phyloP scores from a whole-genome alignment of 2,888 invertebrate genomes.

The Eumacrocentrus americanus region DNA sequence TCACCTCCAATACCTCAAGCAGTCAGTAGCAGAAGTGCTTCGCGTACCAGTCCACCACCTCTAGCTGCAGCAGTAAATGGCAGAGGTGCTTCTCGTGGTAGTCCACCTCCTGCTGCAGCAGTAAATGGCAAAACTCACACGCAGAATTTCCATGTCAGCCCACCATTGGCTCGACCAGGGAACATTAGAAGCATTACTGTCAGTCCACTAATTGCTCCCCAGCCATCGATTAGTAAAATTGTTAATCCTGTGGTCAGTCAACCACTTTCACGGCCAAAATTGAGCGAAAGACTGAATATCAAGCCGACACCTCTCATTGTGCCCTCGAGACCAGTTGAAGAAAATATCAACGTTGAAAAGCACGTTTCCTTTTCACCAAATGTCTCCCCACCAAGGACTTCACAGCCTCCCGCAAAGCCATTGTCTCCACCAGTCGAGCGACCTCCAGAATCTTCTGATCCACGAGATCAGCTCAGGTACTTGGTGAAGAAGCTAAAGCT shows the following conservation, averaged over 20 bases:
- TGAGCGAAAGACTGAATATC: slow-evolving; percentile 24
- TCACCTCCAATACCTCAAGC: background rate
- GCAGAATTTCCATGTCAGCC: background rate
- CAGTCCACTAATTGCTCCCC: no score
- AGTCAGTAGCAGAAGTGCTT: no score
- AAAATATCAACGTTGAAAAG: background rate
- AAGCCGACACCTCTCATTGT: background rate
- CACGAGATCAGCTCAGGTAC: slow-evolving; percentile 27
- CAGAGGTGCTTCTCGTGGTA: background rate
- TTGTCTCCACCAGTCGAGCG: background rate
- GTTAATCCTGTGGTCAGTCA: background rate
- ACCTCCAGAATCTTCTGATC: background rate
- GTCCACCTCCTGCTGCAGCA: no score
- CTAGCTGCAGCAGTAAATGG: no score
- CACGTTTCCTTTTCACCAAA: slow-evolving; percentile 9
- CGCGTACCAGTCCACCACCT: no score
- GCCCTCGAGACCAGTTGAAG: background rate
- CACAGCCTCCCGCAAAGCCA: background rate
- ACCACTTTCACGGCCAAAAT: background rate
- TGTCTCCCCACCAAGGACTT: background rate
- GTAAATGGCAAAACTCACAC: no score
- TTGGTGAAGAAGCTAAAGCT: slow-evolving; percentile 30
- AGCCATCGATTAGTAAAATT: no score
- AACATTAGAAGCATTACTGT: no score
- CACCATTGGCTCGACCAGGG: no score